Conservation (phyloP, 1,140 invertebrate species). For the Temnothorax curvispinosus region DNA sequence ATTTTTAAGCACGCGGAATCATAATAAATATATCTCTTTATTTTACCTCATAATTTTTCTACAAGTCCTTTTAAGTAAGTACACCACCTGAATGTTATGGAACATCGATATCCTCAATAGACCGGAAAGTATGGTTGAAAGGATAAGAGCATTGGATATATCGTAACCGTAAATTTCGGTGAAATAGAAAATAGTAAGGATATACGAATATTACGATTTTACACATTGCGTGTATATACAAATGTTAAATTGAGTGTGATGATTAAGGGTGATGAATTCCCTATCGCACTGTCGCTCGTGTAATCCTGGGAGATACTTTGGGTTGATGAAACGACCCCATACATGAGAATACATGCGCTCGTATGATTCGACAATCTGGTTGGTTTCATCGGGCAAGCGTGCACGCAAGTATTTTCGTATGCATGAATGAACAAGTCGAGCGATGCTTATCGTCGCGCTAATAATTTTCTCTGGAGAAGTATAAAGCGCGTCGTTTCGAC, state of each 20-base stretch:
- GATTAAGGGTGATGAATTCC: neutral
- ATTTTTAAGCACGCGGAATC: neutral
- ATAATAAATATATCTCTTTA: neutral
- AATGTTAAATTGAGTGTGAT: neutral
- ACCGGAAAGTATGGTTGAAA: neutral
- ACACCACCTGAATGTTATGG: neutral
- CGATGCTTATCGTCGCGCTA: neutral
- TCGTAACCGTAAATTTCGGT: slow-evolving; percentile 15
- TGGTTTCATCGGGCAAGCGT: neutral
- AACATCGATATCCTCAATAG: slow-evolving; percentile 5
- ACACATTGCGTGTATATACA: neutral
- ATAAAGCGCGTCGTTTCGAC: neutral
- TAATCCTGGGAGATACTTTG: neutral
- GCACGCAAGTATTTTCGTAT: slow-evolving; percentile 20
- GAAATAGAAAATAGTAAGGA: neutral
- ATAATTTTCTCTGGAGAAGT: slow-evolving; percentile 2
- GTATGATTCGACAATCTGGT: slow-evolving; percentile 9
- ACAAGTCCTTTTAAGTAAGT: neutral
- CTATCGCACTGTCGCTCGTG: neutral
- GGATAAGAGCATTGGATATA: neutral
- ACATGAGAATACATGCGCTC: neutral
- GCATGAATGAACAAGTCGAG: slow-evolving; percentile 16
- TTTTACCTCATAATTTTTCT: neutral
- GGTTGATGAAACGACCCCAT: neutral
- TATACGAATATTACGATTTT: neutral